Base-by-base conservation (phyloP, 2,888 invertebrate genomes). In the Meghimatium bilineatum region DNA sequence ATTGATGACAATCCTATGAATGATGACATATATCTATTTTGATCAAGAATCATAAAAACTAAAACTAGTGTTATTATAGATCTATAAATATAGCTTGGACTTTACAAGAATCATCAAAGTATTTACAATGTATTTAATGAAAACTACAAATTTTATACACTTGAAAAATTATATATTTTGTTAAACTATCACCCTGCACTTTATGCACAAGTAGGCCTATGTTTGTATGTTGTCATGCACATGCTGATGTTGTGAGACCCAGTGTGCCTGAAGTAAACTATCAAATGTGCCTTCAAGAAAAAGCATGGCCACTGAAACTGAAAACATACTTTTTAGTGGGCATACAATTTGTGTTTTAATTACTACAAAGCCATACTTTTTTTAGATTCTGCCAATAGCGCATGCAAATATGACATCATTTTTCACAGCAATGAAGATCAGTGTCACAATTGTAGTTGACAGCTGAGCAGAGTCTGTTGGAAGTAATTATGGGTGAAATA, bases 21-120 rank as follows among this genome's bases (percentile, higher is more conserved):
- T 3, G 79, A 79, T 52, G 79, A 79, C 44, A 49, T 26, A 49
- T 69, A 69, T 32, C 32, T 69, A 2, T 29, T 69, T 34, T 69
- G 38, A 34, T 2, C 3, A 29, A 44, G 29, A 67, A 23, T 34
- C 34, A 26, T 12, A 1, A 67, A 10, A 20, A 20, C 14, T 12
- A 3, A 32, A 34, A 67, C 34, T 20, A 12, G n/a, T 49, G 17
- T 56, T 23, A 17, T 17, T 44, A 44, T 44, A 44, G 26, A n/a
- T 6, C 12, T 66, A 10, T 29, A n/a, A 17, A 66, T 66, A 66
- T 6, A n/a, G 5, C 63, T 34, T 67, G 32, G 20, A 20, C 67
- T 29, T 34, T 34, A 17, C 20, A 10, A 67, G 17, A 63, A 63
- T n/a, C 26, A 63, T 26, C 32, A 6, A 67, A 20, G 34, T 34